Percentiles rank a stretch among this genome's conserved stretches.
These are phyloP conservation scores for Prietella phreatophila DNA, from an alignment of 2,113 vertebrate genomes.

Conservation along the genomic window DNA sequence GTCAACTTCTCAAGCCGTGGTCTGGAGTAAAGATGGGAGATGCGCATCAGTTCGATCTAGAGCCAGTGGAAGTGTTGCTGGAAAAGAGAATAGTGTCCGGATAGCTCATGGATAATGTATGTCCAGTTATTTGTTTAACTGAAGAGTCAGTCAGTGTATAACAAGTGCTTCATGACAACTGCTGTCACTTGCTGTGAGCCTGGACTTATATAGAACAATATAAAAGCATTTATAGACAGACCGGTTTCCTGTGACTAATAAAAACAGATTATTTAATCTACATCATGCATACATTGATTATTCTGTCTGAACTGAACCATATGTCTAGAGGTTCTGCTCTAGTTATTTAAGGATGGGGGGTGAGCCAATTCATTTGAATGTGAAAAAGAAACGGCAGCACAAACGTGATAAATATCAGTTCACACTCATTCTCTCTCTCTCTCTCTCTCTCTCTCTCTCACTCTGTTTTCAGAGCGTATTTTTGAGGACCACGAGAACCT, in stretches of 20 bases:
- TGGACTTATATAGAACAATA: not conserved
- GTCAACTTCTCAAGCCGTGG: not conserved
- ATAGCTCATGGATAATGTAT: not conserved
- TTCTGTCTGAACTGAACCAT: not conserved
- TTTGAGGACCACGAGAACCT: conserved; percentile 99
- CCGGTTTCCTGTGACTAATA: not conserved
- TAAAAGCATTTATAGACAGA: not conserved
- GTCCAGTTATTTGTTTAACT: not conserved
- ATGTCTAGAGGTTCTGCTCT: not conserved
- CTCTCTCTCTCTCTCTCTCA: conserved; percentile 50
- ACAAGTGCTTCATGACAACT: not conserved
- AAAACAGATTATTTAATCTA: not conserved
- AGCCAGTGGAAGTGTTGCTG: not conserved
- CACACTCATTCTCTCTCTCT: not conserved
- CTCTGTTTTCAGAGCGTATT: conserved; percentile 88
- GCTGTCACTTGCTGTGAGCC: not conserved
- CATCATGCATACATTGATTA: not conserved
- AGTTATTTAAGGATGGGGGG: not conserved
- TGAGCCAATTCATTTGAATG: not conserved
- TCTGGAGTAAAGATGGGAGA: not conserved
- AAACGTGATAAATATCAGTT: not conserved
- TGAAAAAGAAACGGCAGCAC: not conserved
- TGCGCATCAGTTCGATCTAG: not conserved
- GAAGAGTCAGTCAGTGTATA: not conserved
- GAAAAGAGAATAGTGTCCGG: not conserved